Evolutionary conservation across 2,113 vertebrate species (phyloP).

Genomic region (Bufo gargarizans): DNA sequence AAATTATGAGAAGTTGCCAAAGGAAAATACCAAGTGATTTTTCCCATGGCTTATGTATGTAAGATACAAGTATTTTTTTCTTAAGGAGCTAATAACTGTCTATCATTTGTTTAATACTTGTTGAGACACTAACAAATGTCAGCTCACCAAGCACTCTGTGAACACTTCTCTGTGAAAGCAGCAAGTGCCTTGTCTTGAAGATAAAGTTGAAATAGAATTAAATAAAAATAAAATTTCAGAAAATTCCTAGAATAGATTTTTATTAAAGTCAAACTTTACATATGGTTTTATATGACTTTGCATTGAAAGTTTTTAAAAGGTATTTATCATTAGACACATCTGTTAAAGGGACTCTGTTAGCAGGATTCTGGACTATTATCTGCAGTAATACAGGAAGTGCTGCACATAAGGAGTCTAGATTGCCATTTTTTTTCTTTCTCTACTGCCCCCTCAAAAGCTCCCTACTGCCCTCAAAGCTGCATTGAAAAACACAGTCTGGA

Average conservation of each 20-base stretch:
- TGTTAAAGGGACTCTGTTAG: neutral
- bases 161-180: conserved; percentile 86
- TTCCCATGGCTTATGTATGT: conserved; percentile 81
- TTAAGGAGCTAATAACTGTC: conserved; percentile 87
- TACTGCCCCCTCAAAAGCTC: no score
- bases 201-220: conserved; percentile 87
- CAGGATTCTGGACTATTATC: no score
- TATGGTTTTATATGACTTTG: neutral
- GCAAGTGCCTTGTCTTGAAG: conserved; percentile 76
- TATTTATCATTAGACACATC: neutral
- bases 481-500: no score
- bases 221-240: conserved; percentile 58
- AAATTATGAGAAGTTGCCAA: conserved; percentile 93
- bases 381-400: no score
- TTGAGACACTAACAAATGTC: conserved; percentile 90
- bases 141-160: conserved; percentile 83
- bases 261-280: neutral
- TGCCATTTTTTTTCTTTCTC: no score
- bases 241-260: neutral
- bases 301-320: neutral
- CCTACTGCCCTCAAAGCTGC: no score
- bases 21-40: conserved; percentile 85
- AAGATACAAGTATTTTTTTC: conserved; percentile 77
- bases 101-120: conserved; percentile 90
- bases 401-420: no score